phyloP scores from a whole-genome alignment of 1,140 invertebrate genomes.

The Sycobia sp. region DNA sequence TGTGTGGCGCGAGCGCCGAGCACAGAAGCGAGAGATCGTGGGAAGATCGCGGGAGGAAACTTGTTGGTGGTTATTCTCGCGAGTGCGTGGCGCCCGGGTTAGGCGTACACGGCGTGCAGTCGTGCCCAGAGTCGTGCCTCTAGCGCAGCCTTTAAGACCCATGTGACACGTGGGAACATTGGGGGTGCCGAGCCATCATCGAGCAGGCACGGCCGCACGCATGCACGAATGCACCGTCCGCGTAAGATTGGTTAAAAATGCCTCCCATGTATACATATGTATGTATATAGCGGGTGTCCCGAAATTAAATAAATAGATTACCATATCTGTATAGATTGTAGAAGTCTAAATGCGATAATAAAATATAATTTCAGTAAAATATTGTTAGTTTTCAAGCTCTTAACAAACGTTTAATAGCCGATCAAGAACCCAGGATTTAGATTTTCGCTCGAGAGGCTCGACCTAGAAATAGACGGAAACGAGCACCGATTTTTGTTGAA shows the following conservation, averaged over 20 bases:
- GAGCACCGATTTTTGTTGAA: too few species aligned
- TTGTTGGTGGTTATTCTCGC: slow-evolving; percentile 40
- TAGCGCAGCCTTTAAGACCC: slow-evolving; percentile 43
- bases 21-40: slow-evolving; percentile 38
- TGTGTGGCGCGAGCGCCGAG: not conserved
- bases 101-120: slow-evolving; percentile 44
- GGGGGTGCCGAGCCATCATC: not conserved
- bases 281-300: too few species aligned
- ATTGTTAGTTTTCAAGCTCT: too few species aligned
- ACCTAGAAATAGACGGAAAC: too few species aligned
- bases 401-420: too few species aligned
- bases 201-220: not conserved
- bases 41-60: slow-evolving; percentile 48
- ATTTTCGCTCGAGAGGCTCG: too few species aligned
- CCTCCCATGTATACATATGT: too few species aligned
- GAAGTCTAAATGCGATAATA: too few species aligned
- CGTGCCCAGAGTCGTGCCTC: slow-evolving; percentile 28
- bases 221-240: not conserved
- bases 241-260: not conserved
- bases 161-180: slow-evolving; percentile 47
- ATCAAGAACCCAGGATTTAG: too few species aligned
- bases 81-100: slow-evolving; percentile 26
- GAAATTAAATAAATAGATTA: too few species aligned
- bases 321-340: too few species aligned
- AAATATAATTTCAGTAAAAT: too few species aligned